These are phyloP conservation scores for Sakesphorus luctuosus DNA, from an alignment of 2,113 vertebrate genomes.

Conservation along the genomic window DNA sequence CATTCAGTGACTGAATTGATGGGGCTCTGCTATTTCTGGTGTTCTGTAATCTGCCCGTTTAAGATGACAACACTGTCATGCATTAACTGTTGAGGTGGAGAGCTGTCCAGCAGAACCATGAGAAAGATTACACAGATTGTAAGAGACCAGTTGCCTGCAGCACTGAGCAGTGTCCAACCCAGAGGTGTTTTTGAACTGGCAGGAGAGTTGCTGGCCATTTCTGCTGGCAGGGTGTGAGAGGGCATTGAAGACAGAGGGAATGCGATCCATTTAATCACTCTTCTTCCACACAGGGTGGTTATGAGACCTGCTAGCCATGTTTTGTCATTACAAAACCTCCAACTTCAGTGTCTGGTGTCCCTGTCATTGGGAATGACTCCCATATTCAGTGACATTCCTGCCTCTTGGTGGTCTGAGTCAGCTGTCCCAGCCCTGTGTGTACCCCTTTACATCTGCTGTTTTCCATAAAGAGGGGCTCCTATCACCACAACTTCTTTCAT, in stretches of 20 bases:
- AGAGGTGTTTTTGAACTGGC: neutral
- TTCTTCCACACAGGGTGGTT: neutral
- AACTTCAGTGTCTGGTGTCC: neutral
- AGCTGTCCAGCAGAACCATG: neutral
- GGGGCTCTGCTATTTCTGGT: neutral
- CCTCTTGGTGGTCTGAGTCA: neutral
- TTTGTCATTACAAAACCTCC: neutral
- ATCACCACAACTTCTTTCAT: neutral
- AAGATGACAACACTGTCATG: accelerated
- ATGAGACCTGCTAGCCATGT: neutral
- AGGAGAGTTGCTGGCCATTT: neutral
- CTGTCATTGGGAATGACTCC: neutral
- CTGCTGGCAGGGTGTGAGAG: neutral
- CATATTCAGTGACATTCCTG: neutral
- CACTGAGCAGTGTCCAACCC: neutral
- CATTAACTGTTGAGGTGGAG: neutral
- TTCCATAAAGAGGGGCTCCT: neutral
- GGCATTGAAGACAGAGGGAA: neutral
- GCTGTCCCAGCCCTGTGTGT: neutral
- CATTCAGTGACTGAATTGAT: neutral
- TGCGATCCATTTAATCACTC: accelerated
- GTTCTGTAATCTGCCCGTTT: neutral
- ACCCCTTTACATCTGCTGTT: neutral
- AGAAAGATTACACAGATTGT: neutral
- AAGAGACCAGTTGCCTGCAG: neutral